phyloP scores from a whole-genome alignment of 2,113 vertebrate species.

The Gambusia affinis region DNA sequence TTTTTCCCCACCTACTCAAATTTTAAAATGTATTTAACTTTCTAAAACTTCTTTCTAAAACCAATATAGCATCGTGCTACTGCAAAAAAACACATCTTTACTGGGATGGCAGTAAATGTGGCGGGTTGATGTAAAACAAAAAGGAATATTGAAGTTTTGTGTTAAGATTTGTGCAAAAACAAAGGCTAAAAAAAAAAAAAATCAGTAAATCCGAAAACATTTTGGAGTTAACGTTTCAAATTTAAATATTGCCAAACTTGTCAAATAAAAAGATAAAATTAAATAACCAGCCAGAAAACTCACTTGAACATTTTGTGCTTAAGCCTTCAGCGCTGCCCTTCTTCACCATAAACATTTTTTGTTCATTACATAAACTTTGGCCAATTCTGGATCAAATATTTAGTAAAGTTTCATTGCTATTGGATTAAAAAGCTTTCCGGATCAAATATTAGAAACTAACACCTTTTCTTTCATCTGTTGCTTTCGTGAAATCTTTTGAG shows the following conservation, averaged over 20 bases:
- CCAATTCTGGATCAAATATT: no score
- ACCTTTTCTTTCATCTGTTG: no score
- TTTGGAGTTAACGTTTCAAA: not conserved
- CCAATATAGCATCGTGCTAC: not conserved
- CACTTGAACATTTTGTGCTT: no score
- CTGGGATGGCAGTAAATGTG: not conserved
- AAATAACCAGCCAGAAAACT: no score
- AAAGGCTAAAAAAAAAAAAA: not conserved
- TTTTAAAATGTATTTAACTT: no score
- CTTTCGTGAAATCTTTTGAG: not conserved
- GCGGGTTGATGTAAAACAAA: not conserved
- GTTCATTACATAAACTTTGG: not conserved
- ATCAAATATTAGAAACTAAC: no score
- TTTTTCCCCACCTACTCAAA: no score
- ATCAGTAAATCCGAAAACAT: not conserved
- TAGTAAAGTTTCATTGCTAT: no score
- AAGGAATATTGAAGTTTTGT: not conserved
- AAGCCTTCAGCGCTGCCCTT: not conserved
- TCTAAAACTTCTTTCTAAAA: not conserved
- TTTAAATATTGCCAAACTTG: not conserved
- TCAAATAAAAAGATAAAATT: not conserved
- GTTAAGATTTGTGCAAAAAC: not conserved
- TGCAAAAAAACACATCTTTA: not conserved
- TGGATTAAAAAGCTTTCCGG: not conserved
- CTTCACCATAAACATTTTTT: not conserved